Percentiles rank a stretch among this genome's conserved stretches.
phyloP scores from a whole-genome alignment of 1,140 invertebrate genomes.

The Dreissena polymorpha region DNA sequence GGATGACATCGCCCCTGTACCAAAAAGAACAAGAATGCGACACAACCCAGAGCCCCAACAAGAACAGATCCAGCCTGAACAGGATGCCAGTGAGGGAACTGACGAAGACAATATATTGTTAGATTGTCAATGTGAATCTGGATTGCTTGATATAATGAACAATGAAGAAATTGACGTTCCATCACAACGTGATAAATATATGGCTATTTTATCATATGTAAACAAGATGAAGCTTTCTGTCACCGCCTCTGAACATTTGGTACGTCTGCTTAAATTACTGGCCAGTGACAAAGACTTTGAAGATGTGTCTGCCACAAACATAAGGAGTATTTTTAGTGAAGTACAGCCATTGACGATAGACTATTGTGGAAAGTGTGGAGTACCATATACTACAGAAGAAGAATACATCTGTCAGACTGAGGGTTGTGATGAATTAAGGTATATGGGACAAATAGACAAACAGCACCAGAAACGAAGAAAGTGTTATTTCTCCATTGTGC shows the following conservation, averaged over 20 bases:
- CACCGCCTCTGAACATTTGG: constrained; percentile 9
- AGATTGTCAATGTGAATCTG: background rate
- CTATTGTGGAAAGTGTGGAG: constrained; percentile 4
- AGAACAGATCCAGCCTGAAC: background rate
- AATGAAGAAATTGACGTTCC: background rate
- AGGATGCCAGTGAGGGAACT: constrained; percentile 1
- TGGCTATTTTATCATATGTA: constrained; percentile 1
- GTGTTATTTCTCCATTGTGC: background rate
- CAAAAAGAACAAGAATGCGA: constrained; percentile 15
- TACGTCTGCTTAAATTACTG: constrained; percentile 1
- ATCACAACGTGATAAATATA: too few relatives aligned
- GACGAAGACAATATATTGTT: background rate
- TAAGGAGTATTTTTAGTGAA: background rate
- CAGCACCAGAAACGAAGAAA: constrained; percentile 7
- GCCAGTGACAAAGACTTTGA: background rate
- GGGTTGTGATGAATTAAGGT: constrained; percentile 1
- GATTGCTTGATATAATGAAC: background rate
- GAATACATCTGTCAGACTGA: background rate
- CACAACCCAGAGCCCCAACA: background rate
- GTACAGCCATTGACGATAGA: background rate
- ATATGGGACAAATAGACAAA: background rate
- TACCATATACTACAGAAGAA: background rate
- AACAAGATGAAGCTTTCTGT: constrained; percentile 11
- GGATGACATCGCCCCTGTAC: background rate
- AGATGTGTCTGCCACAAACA: background rate